These are phyloP conservation scores for Ligdia adustata DNA, from an alignment of 2,888 invertebrate genomes.

Conservation along the genomic window DNA sequence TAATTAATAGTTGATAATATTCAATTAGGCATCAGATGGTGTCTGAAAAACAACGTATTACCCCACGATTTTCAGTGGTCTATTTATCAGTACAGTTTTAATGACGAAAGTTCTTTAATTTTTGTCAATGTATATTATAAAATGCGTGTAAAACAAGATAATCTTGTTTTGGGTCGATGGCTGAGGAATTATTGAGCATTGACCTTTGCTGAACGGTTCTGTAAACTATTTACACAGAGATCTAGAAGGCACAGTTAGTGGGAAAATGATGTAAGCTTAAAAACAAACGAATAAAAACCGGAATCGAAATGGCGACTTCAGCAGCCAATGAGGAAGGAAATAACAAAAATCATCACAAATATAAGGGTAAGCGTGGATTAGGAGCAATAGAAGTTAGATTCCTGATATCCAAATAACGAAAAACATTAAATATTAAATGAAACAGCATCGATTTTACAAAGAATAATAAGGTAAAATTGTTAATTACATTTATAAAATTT, in stretches of 20 bases:
- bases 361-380: conserved; percentile 20
- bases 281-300: conserved; percentile 9
- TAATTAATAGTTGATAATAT: too few relatives aligned
- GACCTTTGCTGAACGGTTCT: conserved; percentile 33
- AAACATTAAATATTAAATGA: conserved; percentile 49
- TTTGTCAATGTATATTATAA: too few relatives aligned
- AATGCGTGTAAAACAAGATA: background rate
- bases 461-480: conserved; percentile 45
- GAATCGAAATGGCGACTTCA: background rate
- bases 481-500: conserved; percentile 41
- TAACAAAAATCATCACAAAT: conserved; percentile 5
- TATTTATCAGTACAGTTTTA: too few relatives aligned
- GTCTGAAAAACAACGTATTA: too few relatives aligned
- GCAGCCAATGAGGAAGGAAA: conserved; percentile 6
- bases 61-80: too few relatives aligned
- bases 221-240: conserved; percentile 68
- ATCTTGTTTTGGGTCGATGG: background rate
- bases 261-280: conserved; percentile 49
- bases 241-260: conserved; percentile 81
- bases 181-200: conserved; percentile 4
- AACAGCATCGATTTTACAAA: conserved; percentile 60
- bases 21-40: too few relatives aligned
- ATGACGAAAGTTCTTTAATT: too few relatives aligned
- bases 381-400: conserved; percentile 36
- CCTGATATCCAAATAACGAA: conserved; percentile 48